Evolutionary conservation across 2,888 invertebrate genomes (phyloP).

Genomic region (Archips xylosteana): DNA sequence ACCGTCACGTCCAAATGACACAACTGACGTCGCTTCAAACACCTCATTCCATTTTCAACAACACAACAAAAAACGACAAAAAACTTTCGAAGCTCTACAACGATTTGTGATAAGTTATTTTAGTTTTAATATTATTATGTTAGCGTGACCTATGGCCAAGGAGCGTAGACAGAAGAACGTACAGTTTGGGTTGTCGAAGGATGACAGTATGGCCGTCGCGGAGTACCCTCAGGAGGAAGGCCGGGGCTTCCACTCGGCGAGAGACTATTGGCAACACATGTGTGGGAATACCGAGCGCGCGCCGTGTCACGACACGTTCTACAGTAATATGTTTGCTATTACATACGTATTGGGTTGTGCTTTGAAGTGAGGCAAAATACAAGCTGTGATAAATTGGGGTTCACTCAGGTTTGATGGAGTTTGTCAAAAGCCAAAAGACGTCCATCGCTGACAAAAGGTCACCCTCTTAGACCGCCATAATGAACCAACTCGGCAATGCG

Average conservation of each 20-base stretch:
- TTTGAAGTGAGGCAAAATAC: no score
- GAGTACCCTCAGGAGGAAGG: slow-evolving; percentile 61
- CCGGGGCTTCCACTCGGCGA: slow-evolving; percentile 62
- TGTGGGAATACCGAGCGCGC: slow-evolving; percentile 51
- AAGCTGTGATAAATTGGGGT: no score
- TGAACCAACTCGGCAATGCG: no score
- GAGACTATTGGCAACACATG: slow-evolving; percentile 75
- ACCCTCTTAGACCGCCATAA: no score
- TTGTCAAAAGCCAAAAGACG: no score
- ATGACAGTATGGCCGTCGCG: slow-evolving; percentile 62
- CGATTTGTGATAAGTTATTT: slow-evolving; percentile 25
- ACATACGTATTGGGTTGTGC: no score
- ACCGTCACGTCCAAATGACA: slow-evolving; percentile 3
- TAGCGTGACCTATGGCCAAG: slow-evolving; percentile 45
- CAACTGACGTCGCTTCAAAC: slow-evolving; percentile 13
- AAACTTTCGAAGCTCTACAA: slow-evolving; percentile 37
- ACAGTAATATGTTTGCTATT: not conserved
- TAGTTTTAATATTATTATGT: slow-evolving; percentile 43
- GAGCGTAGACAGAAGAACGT: slow-evolving; percentile 70
- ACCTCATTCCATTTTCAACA: slow-evolving; percentile 31
- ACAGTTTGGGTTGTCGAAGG: slow-evolving; percentile 73
- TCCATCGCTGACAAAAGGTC: no score
- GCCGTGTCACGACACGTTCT: slow-evolving; percentile 51
- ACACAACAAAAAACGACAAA: slow-evolving; percentile 18
- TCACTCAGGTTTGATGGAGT: no score